These are phyloP conservation scores for Eurypyga helias DNA, from an alignment of 2,113 vertebrate genomes.

Conservation along the genomic window DNA sequence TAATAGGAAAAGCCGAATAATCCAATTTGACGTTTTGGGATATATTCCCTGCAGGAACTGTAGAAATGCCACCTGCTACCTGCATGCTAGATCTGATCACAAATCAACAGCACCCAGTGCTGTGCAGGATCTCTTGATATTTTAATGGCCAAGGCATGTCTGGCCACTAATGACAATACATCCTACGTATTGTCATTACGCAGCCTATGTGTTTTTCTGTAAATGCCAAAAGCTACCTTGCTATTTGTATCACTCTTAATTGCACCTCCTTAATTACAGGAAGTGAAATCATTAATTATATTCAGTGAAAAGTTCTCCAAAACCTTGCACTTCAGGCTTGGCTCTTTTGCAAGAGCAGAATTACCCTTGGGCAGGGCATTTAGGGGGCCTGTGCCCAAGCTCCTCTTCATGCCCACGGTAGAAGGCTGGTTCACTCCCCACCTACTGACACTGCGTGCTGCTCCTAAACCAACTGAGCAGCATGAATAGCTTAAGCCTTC, in stretches of 20 bases:
- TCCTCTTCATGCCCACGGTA: background rate
- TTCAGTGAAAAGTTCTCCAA: background rate
- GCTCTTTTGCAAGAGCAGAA: background rate
- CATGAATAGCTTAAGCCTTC: background rate
- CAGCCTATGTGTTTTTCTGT: background rate
- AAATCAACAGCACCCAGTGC: background rate
- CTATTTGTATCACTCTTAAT: background rate
- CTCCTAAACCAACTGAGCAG: background rate
- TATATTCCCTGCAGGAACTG: conserved; percentile 12
- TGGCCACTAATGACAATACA: background rate
- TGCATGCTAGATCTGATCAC: background rate
- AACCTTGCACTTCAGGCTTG: background rate
- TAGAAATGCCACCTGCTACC: conserved; percentile 59
- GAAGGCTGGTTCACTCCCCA: background rate
- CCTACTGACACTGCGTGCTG: background rate
- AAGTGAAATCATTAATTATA: background rate
- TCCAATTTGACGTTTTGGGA: conserved; percentile 18
- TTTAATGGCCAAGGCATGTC: background rate
- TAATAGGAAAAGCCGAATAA: background rate
- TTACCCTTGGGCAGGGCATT: background rate
- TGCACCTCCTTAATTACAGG: background rate
- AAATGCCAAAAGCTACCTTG: background rate
- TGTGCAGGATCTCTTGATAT: background rate
- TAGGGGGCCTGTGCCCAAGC: rapidly evolving
- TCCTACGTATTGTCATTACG: background rate